Evolutionary conservation across 2,113 vertebrate genomes (phyloP).

Genomic region (Narcine bancroftii): DNA sequence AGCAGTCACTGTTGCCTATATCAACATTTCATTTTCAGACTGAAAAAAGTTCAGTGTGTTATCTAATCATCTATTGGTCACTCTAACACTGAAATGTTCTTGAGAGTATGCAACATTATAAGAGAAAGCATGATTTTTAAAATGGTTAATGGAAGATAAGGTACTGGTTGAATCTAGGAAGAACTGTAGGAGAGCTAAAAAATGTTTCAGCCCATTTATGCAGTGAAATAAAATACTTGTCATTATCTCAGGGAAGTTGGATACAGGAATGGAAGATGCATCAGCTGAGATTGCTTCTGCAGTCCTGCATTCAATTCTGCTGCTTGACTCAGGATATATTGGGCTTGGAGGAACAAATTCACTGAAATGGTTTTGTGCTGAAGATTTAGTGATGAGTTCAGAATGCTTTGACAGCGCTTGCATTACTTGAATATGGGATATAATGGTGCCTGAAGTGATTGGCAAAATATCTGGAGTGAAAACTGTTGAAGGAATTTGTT

Average conservation of each 20-base stretch:
- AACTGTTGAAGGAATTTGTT: too few relatives aligned
- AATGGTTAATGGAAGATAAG: background rate
- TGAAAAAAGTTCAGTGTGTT: background rate
- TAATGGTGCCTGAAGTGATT: too few relatives aligned
- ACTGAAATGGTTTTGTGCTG: too few relatives aligned
- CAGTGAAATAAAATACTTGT: background rate
- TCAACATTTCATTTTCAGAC: background rate
- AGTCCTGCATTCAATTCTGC: background rate
- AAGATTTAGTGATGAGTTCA: background rate
- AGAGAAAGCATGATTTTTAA: background rate
- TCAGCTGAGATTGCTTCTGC: background rate
- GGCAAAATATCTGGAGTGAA: too few relatives aligned
- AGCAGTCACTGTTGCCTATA: background rate
- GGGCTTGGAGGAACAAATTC: background rate
- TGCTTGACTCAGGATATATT: background rate
- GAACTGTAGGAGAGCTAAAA: background rate
- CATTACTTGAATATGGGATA: background rate
- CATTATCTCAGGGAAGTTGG: background rate
- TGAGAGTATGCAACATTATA: background rate
- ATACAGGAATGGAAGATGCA: background rate
- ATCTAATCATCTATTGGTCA: background rate
- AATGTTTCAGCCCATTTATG: background rate
- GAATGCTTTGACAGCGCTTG: background rate
- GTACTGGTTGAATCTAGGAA: background rate
- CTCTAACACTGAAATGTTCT: background rate